Conservation (phyloP, 2,888 invertebrate genomes). For the Eupithecia subfuscata region DNA sequence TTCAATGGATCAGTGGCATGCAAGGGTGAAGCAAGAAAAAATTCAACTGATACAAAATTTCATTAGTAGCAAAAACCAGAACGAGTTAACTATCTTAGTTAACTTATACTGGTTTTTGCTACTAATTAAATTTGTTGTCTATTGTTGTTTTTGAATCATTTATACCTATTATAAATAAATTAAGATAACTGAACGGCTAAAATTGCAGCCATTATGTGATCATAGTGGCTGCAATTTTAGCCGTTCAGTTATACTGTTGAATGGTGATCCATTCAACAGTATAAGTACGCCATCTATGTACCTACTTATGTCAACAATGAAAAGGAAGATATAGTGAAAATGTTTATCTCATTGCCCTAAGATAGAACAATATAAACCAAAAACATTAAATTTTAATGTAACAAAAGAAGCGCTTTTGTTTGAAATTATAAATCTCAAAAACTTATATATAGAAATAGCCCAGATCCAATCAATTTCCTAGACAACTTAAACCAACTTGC, state of each 20-base stretch:
- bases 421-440: neutral
- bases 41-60: neutral
- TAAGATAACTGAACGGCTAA: neutral
- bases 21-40: slow-evolving; percentile 24
- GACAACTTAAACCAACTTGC: slow-evolving; percentile 16
- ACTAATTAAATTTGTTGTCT: no score
- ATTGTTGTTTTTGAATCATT: neutral
- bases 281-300: neutral
- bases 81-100: neutral
- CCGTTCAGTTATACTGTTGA: no score
- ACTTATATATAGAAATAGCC: neutral
- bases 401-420: neutral
- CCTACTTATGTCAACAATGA: neutral
- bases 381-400: neutral
- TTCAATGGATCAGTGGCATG: slow-evolving; percentile 9
- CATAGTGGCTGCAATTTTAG: no score
- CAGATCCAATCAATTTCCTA: slow-evolving; percentile 12
- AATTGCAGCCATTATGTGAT: neutral
- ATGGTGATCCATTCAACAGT: neutral
- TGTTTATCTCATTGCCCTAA: neutral
- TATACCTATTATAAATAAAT: neutral
- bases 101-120: no score
- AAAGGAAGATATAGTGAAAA: neutral
- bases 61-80: neutral
- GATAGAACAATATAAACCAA: neutral